These are phyloP conservation scores for Lepidotrigona ventralis DNA, from an alignment of 1,140 invertebrate species.

Conservation along the genomic window DNA sequence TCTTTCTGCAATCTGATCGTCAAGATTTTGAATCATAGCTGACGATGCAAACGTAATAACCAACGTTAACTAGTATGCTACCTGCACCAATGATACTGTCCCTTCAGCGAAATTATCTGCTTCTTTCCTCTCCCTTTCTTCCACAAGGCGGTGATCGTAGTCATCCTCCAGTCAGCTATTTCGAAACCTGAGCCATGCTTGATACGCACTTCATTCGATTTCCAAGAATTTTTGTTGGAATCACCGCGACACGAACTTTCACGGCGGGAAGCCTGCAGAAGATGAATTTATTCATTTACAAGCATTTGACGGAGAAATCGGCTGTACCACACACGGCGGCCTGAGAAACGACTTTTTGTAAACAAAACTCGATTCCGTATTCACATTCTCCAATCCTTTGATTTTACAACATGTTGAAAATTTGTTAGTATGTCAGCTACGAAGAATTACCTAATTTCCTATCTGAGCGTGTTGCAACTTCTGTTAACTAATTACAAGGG, in stretches of 20 bases:
- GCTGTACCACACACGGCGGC: not conserved
- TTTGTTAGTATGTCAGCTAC: no score
- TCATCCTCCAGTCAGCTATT: not conserved
- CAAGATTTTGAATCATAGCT: not conserved
- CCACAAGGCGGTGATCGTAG: not conserved
- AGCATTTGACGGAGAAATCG: not conserved
- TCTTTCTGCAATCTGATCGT: not conserved
- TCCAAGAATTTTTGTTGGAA: conserved; percentile 1
- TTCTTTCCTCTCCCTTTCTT: not conserved
- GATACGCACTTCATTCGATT: not conserved
- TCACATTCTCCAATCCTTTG: not conserved
- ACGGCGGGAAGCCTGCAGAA: not conserved
- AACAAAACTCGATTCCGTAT: not conserved
- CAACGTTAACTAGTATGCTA: conserved; percentile 2
- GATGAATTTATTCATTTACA: conserved; percentile 15
- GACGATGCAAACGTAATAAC: conserved; percentile 25
- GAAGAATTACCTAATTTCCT: no score
- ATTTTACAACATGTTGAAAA: not conserved
- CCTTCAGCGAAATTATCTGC: not conserved
- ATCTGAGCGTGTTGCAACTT: not conserved
- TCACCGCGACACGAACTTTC: not conserved
- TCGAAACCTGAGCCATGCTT: not conserved
- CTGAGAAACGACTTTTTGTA: not conserved
- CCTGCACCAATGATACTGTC: not conserved
- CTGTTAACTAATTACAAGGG: not conserved